These are phyloP conservation scores for Polyommatus icarus DNA, from an alignment of 2,888 invertebrate species.

Conservation along the genomic window DNA sequence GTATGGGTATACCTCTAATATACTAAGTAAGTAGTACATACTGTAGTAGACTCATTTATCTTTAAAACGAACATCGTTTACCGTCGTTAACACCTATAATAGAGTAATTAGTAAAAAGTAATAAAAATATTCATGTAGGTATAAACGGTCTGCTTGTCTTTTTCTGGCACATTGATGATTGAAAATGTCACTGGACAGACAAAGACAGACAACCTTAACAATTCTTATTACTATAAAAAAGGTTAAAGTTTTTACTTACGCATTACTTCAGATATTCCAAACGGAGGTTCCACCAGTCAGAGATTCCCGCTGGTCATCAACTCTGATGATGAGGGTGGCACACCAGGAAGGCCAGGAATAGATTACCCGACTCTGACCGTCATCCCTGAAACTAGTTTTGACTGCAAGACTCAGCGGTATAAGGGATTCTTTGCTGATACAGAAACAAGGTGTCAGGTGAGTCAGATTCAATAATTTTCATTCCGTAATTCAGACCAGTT, in stretches of 20 bases:
- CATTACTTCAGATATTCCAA: conserved; percentile 51
- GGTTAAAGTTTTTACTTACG: background rate
- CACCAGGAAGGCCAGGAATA: conserved; percentile 84
- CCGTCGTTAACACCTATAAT: no score
- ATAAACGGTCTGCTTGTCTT: no score
- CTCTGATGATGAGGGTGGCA: conserved; percentile 81
- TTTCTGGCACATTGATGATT: no score
- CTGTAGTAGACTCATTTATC: no score
- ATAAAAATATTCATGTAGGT: no score
- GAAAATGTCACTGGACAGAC: no score
- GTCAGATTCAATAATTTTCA: conserved; percentile 27
- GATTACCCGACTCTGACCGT: conserved; percentile 89
- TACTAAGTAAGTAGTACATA: no score
- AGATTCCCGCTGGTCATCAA: conserved; percentile 64
- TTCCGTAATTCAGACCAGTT: no score
- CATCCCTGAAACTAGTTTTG: conserved; percentile 89
- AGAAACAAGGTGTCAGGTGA: conserved; percentile 91
- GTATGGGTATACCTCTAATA: no score
- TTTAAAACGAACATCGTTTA: no score
- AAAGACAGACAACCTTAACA: no score
- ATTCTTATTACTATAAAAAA: background rate
- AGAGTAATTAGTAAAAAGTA: no score
- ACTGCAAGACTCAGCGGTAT: conserved; percentile 91
- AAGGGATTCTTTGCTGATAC: conserved; percentile 95
- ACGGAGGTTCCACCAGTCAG: conserved; percentile 58